Base-by-base conservation (phyloP, 2,797 vertebrate genomes). In the Gobionotothen gibberifrons region DNA sequence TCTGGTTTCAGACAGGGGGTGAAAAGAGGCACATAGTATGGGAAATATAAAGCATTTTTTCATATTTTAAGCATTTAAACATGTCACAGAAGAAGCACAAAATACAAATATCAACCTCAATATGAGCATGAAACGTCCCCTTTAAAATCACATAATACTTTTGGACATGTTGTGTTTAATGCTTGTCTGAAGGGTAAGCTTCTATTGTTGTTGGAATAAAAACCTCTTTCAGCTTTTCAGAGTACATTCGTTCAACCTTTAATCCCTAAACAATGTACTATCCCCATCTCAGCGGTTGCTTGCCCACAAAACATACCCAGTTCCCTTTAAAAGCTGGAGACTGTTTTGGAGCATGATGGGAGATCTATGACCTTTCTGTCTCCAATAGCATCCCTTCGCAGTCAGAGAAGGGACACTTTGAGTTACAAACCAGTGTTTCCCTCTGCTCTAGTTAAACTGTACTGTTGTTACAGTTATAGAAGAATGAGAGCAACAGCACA, bases 361-460 rank as follows among this genome's bases (percentile, higher is more conserved):
- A 78, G 36, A n/a, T 74, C 52, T 51, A 42, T 22, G 42, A 63
- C 36, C 42, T 21, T 53, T 67, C 29, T 16, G n/a, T 14, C 54
- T 69, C 59, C 60, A 56, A 66, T 43, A 42, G 39, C 57, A 54
- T 42, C 16, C 22, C 36, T 32, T 54, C 29, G 32, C 1, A 3
- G 68, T 46, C 26, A 43, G 47, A 72, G 48, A 36, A 54, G 17
- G 65, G 29, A 49, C 15, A 12, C 19, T 69, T 64, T 51, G 48
- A 63, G 53, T 17, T 53, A 12, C 3, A 19, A 73, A n/a, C 51
- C 12, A 22, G 48, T 46, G 16, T 49, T 47, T 62, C n/a, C 16
- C n/a, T 21, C 36, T 43, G 5, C 17, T 55, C 6, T 32, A 29
- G 43, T 48, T 52, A 16, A 77, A 47, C 26, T 22, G 12, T 42